Conservation (phyloP, 2,888 invertebrate genomes). For the Venustoraphidia nigricollis region DNA sequence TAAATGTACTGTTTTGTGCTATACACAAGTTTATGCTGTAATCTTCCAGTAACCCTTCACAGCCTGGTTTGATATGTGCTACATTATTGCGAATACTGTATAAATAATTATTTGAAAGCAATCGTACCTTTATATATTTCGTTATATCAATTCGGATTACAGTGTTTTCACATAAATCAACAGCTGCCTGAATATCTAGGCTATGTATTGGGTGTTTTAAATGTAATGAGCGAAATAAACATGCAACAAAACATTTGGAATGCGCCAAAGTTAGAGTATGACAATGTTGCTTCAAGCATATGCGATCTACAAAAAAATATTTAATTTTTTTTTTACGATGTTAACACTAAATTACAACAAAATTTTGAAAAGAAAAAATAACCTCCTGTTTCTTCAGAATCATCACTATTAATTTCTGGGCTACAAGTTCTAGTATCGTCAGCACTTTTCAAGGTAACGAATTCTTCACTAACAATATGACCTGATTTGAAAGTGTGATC, state of each 20-base stretch:
- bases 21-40: too few species aligned
- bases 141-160: conserved; percentile 53
- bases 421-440: conserved; percentile 23
- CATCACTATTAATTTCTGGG: conserved; percentile 32
- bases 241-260: conserved; percentile 45
- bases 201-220: conserved; percentile 37
- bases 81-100: not conserved
- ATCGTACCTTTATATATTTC: conserved; percentile 37
- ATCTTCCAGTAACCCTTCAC: too few species aligned
- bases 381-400: conserved; percentile 21
- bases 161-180: conserved; percentile 54
- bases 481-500: conserved; percentile 33
- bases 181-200: conserved; percentile 49
- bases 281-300: conserved; percentile 38
- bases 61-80: too few species aligned
- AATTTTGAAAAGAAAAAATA: not conserved
- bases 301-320: conserved; percentile 20
- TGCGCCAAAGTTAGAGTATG: conserved; percentile 38
- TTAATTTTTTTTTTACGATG: not conserved
- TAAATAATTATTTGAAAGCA: not conserved
- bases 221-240: conserved; percentile 44
- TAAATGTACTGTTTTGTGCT: too few species aligned
- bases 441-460: conserved; percentile 25
- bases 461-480: conserved; percentile 23
- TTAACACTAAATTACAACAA: not conserved